These are phyloP conservation scores for Bombylius major DNA, from an alignment of 2,888 invertebrate genomes.

Conservation along the genomic window DNA sequence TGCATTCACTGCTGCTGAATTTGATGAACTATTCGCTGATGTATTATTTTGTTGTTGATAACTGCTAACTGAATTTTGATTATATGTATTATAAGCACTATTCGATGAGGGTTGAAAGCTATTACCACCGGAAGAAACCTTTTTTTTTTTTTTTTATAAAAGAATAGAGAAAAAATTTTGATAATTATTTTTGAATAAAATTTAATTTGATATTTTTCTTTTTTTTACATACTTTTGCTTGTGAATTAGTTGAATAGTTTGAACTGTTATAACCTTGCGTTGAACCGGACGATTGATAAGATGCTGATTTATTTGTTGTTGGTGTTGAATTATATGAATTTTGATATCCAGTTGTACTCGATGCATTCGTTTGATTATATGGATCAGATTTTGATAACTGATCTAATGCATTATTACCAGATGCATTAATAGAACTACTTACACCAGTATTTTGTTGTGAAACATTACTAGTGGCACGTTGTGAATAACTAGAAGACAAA, in stretches of 20 bases:
- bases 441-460: slow-evolving; percentile 23
- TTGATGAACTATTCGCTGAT: slow-evolving; percentile 11
- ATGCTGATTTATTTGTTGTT: slow-evolving; percentile 25
- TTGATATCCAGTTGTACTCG: slow-evolving; percentile 27
- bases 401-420: slow-evolving; percentile 22
- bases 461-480: slow-evolving; percentile 22
- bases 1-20: slow-evolving; percentile 15
- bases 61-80: slow-evolving; percentile 34
- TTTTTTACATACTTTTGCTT: slow-evolving; percentile 16
- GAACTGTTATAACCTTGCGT: slow-evolving; percentile 32
- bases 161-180: background rate
- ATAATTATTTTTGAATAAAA: background rate
- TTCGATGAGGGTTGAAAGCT: slow-evolving; percentile 32
- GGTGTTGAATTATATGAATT: slow-evolving; percentile 29
- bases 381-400: slow-evolving; percentile 35
- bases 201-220: background rate
- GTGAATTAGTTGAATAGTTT: slow-evolving; percentile 32
- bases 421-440: slow-evolving; percentile 21
- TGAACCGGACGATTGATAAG: slow-evolving; percentile 29
- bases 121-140: slow-evolving; percentile 30
- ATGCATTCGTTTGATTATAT: slow-evolving; percentile 29
- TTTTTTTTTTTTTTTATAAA: background rate
- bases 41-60: slow-evolving; percentile 29
- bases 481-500: slow-evolving; percentile 27
- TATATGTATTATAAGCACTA: slow-evolving; percentile 30